A percentile compares a stretch with the other conserved stretches of the same genome.
Conservation (phyloP, 2,113 vertebrate species). For the Myiagra hebetior region DNA sequence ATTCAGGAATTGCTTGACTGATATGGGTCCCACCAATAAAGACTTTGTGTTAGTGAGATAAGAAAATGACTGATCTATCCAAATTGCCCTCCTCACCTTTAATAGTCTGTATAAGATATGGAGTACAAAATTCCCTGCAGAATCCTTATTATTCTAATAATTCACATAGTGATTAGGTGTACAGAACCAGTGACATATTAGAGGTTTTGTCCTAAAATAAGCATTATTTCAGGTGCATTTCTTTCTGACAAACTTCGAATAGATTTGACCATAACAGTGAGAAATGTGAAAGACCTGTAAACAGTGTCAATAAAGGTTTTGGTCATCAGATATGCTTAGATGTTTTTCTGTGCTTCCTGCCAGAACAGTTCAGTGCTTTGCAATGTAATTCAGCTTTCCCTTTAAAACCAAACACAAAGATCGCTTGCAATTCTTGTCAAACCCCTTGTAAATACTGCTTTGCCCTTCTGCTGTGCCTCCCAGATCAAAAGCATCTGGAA, state of each 20-base stretch:
- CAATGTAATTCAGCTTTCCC: not conserved
- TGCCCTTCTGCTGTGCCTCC: not conserved
- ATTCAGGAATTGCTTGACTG: not conserved
- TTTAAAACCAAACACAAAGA: conserved; percentile 2
- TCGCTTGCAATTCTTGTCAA: not conserved
- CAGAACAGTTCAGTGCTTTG: not conserved
- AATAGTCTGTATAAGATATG: not conserved
- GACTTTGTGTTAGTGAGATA: not conserved
- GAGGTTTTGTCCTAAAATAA: not conserved
- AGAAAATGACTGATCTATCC: not conserved
- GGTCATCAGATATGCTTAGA: not conserved
- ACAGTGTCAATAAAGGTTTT: not conserved
- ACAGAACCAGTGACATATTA: not conserved
- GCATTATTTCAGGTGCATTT: not conserved
- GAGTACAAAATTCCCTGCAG: not conserved
- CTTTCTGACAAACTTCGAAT: not conserved
- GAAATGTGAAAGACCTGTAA: not conserved
- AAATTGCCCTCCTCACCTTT: not conserved
- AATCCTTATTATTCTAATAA: not conserved
- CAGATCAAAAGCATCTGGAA: conserved; percentile 20
- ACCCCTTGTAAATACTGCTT: not conserved
- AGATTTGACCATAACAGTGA: not conserved
- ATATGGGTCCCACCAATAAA: not conserved
- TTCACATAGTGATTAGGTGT: not conserved
- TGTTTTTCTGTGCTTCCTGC: not conserved